Evolutionary conservation across 2,888 invertebrate genomes (phyloP), one percentile per base, ranked within the genome.

Genomic region (Leptopilina syphax): DNA sequence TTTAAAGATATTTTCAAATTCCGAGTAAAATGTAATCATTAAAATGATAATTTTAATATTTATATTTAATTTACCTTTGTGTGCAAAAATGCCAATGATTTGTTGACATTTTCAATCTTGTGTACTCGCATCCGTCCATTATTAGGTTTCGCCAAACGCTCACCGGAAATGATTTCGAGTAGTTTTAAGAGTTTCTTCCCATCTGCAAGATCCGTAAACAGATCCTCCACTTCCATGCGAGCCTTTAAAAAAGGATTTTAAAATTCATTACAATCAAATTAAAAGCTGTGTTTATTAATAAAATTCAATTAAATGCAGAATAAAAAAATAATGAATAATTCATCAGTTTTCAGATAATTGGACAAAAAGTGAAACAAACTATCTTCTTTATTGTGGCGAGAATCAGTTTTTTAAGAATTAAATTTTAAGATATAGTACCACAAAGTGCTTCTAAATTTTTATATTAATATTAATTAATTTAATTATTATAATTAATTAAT

Each of bases 81-180:
- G 92, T 98, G 98, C 86, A 99, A 94, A 93, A 99, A 99, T 90
- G 97, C 97, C 90, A 99, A 94, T 91, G 98, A 97, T 93, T 98
- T 98, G 94, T 99, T 99, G 90, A 99, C 97, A 92, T 99, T 99
- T 93, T 99, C 99, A 80, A 99, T 97, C 94, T 99, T 99, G 94
- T 99, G 99, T 76, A 99, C 99, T 86, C 99, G 94, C 96, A 99
- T 97, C 84, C 96, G 95, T 67, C 98, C 98, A 91, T 95, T 96
- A 94, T 99, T 99, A 89, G 99, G 99, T 88, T 98, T 96, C 84
- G 98, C 99, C 88, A 99, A 94, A 89, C 98, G 97, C 93, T 99
- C 99, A 63, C 99, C 99, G 85, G 98, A 98, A 93, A 99, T 99
- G 91, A 99, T 98, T 94, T 99, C 99, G 92, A 99, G 94, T 85